phyloP scores from a whole-genome alignment of 2,113 vertebrate species.

The Salminus brasiliensis region DNA sequence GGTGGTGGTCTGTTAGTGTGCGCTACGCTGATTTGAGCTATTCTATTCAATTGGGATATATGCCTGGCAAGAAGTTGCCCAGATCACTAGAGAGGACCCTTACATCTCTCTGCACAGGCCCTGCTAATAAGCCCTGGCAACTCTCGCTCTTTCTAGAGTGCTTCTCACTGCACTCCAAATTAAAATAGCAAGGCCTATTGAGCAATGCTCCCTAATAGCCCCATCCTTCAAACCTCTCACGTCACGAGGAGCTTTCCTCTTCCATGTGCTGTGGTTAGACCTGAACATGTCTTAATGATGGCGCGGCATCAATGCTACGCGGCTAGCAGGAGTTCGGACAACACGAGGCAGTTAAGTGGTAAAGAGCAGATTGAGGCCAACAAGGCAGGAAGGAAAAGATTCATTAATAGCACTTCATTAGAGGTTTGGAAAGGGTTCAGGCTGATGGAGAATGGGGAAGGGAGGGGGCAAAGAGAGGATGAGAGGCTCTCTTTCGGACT shows the following conservation, averaged over 20 bases:
- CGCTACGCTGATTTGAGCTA: too few relatives aligned
- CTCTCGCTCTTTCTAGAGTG: slow-evolving; percentile 12
- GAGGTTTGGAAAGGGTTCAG: slow-evolving; percentile 57
- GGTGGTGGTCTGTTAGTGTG: slow-evolving; percentile 59
- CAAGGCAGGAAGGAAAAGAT: slow-evolving; percentile 78
- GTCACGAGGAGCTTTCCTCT: slow-evolving; percentile 2
- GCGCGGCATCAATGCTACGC: not conserved
- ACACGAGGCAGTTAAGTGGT: not conserved
- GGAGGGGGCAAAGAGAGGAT: slow-evolving; percentile 64
- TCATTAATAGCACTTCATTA: slow-evolving; percentile 91
- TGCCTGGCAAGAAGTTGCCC: slow-evolving; percentile 63
- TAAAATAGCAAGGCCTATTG: slow-evolving; percentile 74
- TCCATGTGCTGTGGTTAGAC: slow-evolving; percentile 26
- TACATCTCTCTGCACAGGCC: slow-evolving; percentile 33
- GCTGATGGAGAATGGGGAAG: not conserved
- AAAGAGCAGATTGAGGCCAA: not conserved
- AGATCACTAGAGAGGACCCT: slow-evolving; percentile 43
- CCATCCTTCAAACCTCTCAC: slow-evolving; percentile 63
- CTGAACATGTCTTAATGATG: not conserved
- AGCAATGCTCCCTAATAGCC: slow-evolving; percentile 77
- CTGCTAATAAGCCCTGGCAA: slow-evolving; percentile 52
- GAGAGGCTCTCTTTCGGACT: slow-evolving; percentile 67
- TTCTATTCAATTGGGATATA: slow-evolving; percentile 36
- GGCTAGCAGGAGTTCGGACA: not conserved
- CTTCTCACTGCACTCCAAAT: slow-evolving; percentile 65